Conservation (phyloP, 2,797 vertebrate species). For the Gadopsis bispinosus region DNA sequence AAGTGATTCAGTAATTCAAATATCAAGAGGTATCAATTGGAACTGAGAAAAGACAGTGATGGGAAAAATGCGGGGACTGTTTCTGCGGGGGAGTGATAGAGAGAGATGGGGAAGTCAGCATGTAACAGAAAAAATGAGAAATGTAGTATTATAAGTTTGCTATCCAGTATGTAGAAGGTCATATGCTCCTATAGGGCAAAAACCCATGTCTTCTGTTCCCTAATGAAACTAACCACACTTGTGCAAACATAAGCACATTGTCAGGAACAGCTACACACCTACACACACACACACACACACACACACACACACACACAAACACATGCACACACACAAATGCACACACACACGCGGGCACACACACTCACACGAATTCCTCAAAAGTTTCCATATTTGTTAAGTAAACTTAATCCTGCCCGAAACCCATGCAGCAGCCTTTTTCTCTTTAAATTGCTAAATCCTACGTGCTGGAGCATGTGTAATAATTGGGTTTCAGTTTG, state of each 20-base stretch:
- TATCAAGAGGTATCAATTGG: constrained; percentile 27
- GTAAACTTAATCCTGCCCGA: background rate
- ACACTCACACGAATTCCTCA: constrained; percentile 17
- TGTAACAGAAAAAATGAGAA: constrained; percentile 56
- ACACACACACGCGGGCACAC: too few relatives aligned
- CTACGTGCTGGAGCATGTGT: background rate
- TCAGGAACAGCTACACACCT: background rate
- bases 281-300: too few relatives aligned
- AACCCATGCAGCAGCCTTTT: background rate
- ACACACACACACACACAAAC: too few relatives aligned
- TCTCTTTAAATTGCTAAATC: background rate
- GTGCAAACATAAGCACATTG: background rate
- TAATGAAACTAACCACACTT: constrained; percentile 46
- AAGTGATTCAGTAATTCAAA: constrained; percentile 6
- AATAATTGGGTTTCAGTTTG: background rate
- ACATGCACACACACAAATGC: too few relatives aligned
- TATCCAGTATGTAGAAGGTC: constrained; percentile 39
- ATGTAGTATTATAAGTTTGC: constrained; percentile 7
- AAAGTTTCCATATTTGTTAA: constrained; percentile 26
- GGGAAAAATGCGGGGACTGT: constrained; percentile 52
- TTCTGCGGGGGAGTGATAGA: constrained; percentile 50
- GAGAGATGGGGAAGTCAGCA: constrained; percentile 52
- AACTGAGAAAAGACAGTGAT: constrained; percentile 33
- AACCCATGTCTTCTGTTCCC: constrained; percentile 56
- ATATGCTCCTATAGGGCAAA: constrained; percentile 40